These are phyloP conservation scores for Ramazzottius varieornatus DNA, from an alignment of 2,888 invertebrate genomes.

Conservation along the genomic window DNA sequence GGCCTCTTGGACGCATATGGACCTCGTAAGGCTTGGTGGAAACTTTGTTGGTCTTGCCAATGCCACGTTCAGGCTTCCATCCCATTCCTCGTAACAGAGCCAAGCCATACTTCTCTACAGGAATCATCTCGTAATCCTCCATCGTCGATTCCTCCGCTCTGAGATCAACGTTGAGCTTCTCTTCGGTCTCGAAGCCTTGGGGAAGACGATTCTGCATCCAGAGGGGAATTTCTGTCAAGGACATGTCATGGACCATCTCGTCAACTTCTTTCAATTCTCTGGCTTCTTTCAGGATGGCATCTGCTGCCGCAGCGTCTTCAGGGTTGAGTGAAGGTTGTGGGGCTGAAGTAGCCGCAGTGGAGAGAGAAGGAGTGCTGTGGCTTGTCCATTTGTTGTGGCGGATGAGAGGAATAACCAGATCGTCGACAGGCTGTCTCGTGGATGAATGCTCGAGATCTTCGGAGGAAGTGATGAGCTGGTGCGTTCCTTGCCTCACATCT, in stretches of 20 bases:
- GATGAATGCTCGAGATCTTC: too few relatives aligned
- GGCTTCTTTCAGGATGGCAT: background rate
- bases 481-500: background rate
- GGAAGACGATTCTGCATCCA: constrained; percentile 25
- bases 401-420: background rate
- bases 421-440: too few relatives aligned
- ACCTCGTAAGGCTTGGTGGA: constrained; percentile 32
- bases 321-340: background rate
- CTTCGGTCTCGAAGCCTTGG: constrained; percentile 26
- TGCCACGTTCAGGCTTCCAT: constrained; percentile 24
- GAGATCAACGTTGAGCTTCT: constrained; percentile 24
- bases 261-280: background rate
- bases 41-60: constrained; percentile 15
- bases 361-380: background rate
- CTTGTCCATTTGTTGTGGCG: background rate
- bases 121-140: constrained; percentile 38
- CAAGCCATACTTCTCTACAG: constrained; percentile 53
- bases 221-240: constrained; percentile 19
- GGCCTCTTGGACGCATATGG: constrained; percentile 56
- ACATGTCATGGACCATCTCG: background rate
- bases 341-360: background rate
- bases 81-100: constrained; percentile 87
- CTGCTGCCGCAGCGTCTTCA: background rate
- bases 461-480: background rate
- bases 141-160: constrained; percentile 21